Evolutionary conservation across 2,113 vertebrate species (phyloP), one percentile per base, ranked within the genome.

Genomic region (Mustela nigripes): DNA sequence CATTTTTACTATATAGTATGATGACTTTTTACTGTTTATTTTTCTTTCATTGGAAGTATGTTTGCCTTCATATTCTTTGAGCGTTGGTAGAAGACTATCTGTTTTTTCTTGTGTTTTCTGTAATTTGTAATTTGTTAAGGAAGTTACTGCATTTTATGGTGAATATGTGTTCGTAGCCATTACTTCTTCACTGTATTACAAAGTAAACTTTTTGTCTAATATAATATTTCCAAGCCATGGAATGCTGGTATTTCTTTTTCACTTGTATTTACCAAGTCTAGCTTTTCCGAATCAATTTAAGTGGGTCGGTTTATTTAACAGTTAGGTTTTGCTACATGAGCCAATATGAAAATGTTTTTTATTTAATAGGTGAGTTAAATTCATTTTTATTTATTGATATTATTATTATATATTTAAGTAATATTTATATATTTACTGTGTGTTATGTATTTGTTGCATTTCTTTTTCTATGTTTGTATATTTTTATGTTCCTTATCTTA

Each of bases 321-420:
- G 22, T 50, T 50, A n/a, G 1, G 10, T 93, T 84, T 96, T 89
- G 63, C 74, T 90, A n/a, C 28, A 21, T 62, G 39, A 94, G 31
- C 19, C 53, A 83, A 10, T 71, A 9, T 33, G 8, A 76, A 91
- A 82, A 18, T 62, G 15, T n/a, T 28, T 88, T 39, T 63, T 71
- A 69, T 45, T 83, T 71, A 69, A 84, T 71, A 92, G 12, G n/a
- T 39, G 7, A 15, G 26, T n/a, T 88, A 92, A 36, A 19, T 76
- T 5, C 5, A 82, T 65, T 94, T 95, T 96, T 78, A 78, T 88
- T 96, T 39, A 81, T 71, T 83, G 24, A 79, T 65, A 74, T 82
- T 5, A 88, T 89, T 85, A 94, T 14, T 63, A 67, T 18, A 50
- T 92, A 67, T 60, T 92, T 58, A 81, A 58, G 31, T 87, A 63